Conservation (phyloP, 2,888 invertebrate species). For the Himalopsyche anomala region DNA sequence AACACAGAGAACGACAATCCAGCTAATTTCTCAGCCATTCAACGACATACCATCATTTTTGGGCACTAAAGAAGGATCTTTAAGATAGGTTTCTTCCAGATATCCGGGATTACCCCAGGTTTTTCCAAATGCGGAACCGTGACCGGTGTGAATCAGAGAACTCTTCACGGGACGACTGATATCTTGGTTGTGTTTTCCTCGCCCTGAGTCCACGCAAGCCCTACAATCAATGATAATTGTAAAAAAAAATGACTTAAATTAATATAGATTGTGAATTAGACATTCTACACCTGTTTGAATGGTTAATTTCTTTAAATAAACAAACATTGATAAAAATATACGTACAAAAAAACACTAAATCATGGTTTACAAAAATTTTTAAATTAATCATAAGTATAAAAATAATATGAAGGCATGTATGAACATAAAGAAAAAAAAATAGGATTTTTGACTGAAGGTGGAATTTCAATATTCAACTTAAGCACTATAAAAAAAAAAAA, state of each 20-base stretch:
- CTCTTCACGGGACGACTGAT: conserved; percentile 88
- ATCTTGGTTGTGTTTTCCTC: conserved; percentile 82
- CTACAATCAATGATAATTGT: conserved; percentile 66
- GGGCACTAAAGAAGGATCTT: conserved; percentile 77
- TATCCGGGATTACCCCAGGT: conserved; percentile 90
- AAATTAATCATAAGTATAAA: too few species aligned
- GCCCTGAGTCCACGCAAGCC: conserved; percentile 82
- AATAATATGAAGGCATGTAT: too few species aligned
- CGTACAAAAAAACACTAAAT: too few species aligned
- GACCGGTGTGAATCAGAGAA: conserved; percentile 89
- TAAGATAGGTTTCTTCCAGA: conserved; percentile 87
- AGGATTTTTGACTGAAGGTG: too few species aligned
- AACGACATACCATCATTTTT: conserved; percentile 63
- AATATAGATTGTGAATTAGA: background rate
- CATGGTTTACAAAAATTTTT: too few species aligned
- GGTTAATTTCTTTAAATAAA: too few species aligned
- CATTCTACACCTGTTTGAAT: too few species aligned
- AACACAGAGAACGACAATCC: background rate
- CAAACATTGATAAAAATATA: too few species aligned
- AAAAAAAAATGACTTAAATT: background rate
- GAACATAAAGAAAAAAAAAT: too few species aligned
- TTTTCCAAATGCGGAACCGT: conserved; percentile 84
- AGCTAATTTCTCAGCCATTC: background rate
- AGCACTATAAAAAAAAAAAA: too few species aligned
- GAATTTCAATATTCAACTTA: too few species aligned